Evolutionary conservation across 35 echinoderm and acorn worm species (phyloP).

Genomic region (Amphiura filiformis): DNA sequence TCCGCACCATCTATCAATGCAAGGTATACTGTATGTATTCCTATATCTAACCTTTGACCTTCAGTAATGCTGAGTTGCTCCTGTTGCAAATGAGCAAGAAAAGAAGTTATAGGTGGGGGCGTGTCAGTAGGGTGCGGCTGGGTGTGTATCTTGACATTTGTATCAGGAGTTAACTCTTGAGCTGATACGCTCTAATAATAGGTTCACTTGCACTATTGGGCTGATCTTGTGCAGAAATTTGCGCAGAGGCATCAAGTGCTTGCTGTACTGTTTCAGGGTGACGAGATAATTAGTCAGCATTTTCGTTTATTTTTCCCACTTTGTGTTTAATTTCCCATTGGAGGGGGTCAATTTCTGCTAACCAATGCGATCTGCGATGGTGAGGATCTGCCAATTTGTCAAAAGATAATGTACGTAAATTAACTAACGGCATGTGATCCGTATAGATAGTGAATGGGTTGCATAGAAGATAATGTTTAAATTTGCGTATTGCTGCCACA

Average conservation of each 20-base stretch:
- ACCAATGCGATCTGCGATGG: not conserved
- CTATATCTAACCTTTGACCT: not conserved
- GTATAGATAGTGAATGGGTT: slow-evolving; percentile 45
- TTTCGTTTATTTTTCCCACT: not conserved
- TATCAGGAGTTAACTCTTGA: no score
- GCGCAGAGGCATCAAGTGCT: no score
- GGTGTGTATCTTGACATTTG: no score
- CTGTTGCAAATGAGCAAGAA: no score
- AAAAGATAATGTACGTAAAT: not conserved
- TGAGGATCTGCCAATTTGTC: not conserved
- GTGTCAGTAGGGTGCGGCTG: no score
- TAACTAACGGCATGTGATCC: slow-evolving; percentile 48
- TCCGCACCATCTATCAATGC: not conserved
- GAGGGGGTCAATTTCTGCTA: not conserved
- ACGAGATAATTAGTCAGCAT: not conserved
- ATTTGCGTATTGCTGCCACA: slow-evolving; percentile 51
- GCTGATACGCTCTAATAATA: no score
- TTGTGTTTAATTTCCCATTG: not conserved
- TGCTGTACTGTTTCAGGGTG: not conserved
- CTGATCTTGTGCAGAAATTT: no score
- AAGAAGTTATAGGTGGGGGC: no score
- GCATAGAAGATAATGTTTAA: slow-evolving; percentile 42
- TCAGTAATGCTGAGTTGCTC: no score
- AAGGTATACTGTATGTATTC: not conserved
- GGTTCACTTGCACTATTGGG: no score